A percentile compares a stretch with the other conserved stretches of the same genome.
Evolutionary conservation across 2,888 invertebrate genomes (phyloP).

Genomic region (Platycheirus albimanus): DNA sequence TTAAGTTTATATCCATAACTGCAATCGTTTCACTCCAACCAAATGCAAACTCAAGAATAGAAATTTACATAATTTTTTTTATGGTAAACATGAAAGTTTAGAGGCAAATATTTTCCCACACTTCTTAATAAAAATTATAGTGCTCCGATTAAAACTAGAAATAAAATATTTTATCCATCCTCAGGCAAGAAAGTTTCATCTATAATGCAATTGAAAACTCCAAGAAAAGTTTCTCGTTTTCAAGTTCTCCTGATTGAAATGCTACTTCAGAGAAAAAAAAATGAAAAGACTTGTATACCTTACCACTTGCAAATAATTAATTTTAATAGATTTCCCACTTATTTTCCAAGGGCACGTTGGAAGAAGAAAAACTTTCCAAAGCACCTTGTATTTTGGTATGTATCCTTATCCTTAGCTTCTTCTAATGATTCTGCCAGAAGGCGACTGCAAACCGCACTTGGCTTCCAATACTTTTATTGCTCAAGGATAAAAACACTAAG

Average conservation of each 20-base stretch:
- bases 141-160: conserved; percentile 43
- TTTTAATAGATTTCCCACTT: conserved; percentile 62
- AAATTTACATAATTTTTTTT: too few species aligned
- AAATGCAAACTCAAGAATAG: too few species aligned
- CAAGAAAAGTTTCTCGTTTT: conserved; percentile 17
- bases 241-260: background rate
- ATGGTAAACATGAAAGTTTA: too few species aligned
- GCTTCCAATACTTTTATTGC: too few species aligned
- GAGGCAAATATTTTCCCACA: conserved; percentile 31
- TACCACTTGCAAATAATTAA: conserved; percentile 72
- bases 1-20: too few species aligned
- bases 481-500: too few species aligned
- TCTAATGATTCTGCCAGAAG: background rate
- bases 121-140: conserved; percentile 49
- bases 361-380: background rate
- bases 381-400: too few species aligned
- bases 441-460: background rate
- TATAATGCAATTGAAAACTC: conserved; percentile 42
- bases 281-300: conserved; percentile 60
- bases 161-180: conserved; percentile 45
- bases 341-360: conserved; percentile 24
- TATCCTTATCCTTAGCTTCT: conserved; percentile 2
- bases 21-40: too few species aligned
- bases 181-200: conserved; percentile 19
- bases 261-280: conserved; percentile 40